Conservation (phyloP, 2,797 vertebrate species). For the Brachyrhaphis roseni region DNA sequence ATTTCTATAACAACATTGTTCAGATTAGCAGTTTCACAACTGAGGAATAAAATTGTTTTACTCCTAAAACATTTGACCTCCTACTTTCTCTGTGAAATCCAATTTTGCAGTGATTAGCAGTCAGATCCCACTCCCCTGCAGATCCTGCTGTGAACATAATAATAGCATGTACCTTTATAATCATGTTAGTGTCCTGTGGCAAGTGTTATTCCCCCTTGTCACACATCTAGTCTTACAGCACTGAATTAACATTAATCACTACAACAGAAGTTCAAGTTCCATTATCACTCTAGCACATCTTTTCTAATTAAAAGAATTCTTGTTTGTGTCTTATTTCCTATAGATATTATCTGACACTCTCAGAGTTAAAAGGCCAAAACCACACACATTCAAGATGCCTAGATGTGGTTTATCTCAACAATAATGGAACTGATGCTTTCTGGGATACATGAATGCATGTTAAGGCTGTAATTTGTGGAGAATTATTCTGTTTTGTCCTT, state of each 20-base stretch:
- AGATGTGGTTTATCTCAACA: neutral
- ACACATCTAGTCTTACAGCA: conserved; percentile 27
- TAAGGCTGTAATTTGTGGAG: conserved; percentile 45
- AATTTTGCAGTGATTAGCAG: conserved; percentile 13
- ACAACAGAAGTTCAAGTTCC: conserved; percentile 12
- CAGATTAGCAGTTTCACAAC: neutral
- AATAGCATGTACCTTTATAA: conserved; percentile 19
- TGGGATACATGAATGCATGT: conserved; percentile 10
- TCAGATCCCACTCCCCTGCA: neutral
- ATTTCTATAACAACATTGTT: neutral
- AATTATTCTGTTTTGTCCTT: conserved; percentile 62
- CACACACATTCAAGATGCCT: neutral
- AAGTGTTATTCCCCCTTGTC: conserved; percentile 10
- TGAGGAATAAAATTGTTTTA: neutral
- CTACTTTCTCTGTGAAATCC: conserved; percentile 13
- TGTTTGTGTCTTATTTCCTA: neutral
- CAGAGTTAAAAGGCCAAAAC: conserved; percentile 3
- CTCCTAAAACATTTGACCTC: neutral
- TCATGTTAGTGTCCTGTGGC: conserved; percentile 20
- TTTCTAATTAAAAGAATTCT: neutral
- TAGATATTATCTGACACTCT: neutral
- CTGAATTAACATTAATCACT: conserved; percentile 27
- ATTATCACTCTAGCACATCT: neutral
- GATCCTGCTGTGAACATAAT: conserved; percentile 26
- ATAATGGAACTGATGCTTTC: conserved; percentile 3